Base-by-base conservation (phyloP, 2,797 vertebrate species). In the Galaxias olidus region DNA sequence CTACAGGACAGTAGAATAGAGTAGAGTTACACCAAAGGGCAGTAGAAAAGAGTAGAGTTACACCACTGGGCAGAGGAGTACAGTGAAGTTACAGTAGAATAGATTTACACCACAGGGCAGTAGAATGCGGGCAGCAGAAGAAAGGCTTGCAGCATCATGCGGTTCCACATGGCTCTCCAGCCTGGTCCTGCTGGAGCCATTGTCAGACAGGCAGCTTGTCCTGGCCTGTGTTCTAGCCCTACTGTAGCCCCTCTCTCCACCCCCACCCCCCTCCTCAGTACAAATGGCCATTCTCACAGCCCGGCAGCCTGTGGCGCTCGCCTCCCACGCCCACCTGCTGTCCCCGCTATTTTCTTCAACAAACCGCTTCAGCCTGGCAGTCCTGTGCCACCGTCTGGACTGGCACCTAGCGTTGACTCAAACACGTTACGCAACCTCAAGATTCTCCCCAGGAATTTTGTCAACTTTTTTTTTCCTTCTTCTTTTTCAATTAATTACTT, bases 301-400 rank as follows among this genome's bases (percentile, higher is more conserved):
- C 90, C 92, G 93, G 90, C 92, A 93, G 90, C 92, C 86, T 84
- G 88, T 88, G 90, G 88, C 90, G 91, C 91, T 88, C 86, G 85
- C 92, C 92, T 87, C 92, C 92, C 92, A 93, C 92, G 92, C 90
- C 90, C 92, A 93, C 92, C 91, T 93, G 92, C 86, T 91, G 90
- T 83, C 87, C 91, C 90, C 91, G 91, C 91, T 93, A 93, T 93
- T 91, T 92, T 92, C 90, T 90, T 89, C 90, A 89, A 88, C 84
- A 91, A 89, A 90, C 86, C 90, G 83, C 84, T 89, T 86, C 73
- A 79, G 92, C 90, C 90, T 93, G 92, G 90, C 91, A 89, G 86
- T 82, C 91, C 87, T 87, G 85, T n/a, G n/a, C 86, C 75, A 75
- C 91, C 90, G 89, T 93, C 92, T 93, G 92, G 92, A 88, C 89